phyloP scores from a whole-genome alignment of 2,888 invertebrate species.

The Pheosia gnoma region DNA sequence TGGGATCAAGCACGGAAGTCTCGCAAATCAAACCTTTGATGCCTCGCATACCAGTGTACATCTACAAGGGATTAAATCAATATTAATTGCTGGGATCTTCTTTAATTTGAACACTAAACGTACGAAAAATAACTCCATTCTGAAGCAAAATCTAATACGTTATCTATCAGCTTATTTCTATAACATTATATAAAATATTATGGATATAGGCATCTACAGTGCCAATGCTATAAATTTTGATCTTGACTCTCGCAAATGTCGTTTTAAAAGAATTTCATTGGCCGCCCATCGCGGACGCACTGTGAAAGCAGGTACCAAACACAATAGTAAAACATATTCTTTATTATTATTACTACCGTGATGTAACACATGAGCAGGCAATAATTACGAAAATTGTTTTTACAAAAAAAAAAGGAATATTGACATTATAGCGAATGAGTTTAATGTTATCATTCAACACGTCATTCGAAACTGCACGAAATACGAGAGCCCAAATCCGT shows the following conservation, averaged over 20 bases:
- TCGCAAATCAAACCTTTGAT: slow-evolving; percentile 98
- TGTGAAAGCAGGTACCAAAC: not conserved
- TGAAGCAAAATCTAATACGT: not conserved
- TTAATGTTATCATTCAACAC: not conserved
- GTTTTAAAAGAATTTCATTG: slow-evolving; percentile 35
- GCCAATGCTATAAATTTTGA: slow-evolving; percentile 6
- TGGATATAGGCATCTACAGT: not conserved
- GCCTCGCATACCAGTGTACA: slow-evolving; percentile 98
- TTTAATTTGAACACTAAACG: no score
- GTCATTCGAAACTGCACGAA: not conserved
- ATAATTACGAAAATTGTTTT: not conserved
- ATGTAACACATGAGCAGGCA: no score
- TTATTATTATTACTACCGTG: not conserved
- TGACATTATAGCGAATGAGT: not conserved
- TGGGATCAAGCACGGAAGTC: slow-evolving; percentile 96
- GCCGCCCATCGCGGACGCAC: slow-evolving; percentile 20
- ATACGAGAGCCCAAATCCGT: not conserved
- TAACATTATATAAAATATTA: not conserved
- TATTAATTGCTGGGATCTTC: no score
- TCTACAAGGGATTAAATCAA: slow-evolving; percentile 69
- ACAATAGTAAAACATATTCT: no score
- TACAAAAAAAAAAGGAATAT: no score
- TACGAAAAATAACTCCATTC: no score
- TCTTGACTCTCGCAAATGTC: slow-evolving; percentile 33
- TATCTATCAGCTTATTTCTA: not conserved